A percentile compares a stretch with the other conserved stretches of the same genome.
These are phyloP conservation scores for Phaethornis superciliosus DNA, from an alignment of 2,113 vertebrate genomes.

Conservation along the genomic window DNA sequence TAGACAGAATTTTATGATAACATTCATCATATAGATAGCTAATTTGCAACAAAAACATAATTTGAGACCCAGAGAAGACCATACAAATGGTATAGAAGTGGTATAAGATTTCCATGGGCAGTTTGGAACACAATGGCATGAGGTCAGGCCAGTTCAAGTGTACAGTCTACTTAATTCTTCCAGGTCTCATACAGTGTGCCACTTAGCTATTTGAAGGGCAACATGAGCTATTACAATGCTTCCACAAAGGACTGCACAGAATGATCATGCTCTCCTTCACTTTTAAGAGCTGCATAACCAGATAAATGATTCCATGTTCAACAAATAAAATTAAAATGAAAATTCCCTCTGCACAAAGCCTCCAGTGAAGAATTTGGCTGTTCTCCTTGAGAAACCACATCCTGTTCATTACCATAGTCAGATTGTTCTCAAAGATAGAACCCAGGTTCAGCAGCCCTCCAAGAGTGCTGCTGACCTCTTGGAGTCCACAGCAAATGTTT, in stretches of 20 bases:
- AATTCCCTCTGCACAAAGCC: neutral
- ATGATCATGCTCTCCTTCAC: neutral
- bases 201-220: neutral
- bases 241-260: neutral
- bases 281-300: neutral
- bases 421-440: neutral
- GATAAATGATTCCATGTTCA: neutral
- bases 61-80: neutral
- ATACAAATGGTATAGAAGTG: neutral
- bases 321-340: neutral
- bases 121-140: neutral
- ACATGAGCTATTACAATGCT: neutral
- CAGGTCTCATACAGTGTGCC: neutral
- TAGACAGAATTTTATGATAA: neutral
- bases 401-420: neutral
- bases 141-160: neutral
- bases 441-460: neutral
- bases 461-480: neutral
- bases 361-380: neutral
- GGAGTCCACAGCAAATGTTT: neutral
- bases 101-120: neutral
- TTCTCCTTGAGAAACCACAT: constrained; percentile 2
- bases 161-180: neutral
- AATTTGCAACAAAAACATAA: neutral
- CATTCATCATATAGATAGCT: neutral